phyloP scores from a whole-genome alignment of 2,113 vertebrate species.

The Platichthys flesus region DNA sequence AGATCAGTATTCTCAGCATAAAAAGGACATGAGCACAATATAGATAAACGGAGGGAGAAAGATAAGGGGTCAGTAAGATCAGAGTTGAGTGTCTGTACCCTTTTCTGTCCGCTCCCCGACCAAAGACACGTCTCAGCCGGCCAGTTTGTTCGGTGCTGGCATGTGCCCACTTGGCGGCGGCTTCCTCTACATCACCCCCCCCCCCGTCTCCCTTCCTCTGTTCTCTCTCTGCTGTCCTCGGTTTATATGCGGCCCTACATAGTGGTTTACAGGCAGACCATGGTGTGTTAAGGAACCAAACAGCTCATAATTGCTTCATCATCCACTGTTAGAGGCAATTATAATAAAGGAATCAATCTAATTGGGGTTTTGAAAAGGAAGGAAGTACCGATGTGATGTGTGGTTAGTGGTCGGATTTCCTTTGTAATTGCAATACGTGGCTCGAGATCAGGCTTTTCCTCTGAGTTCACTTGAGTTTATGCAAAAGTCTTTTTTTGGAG shows the following conservation, averaged over 20 bases:
- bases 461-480: neutral
- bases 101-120: constrained; percentile 42
- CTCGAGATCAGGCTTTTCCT: neutral
- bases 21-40: neutral
- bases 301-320: constrained; percentile 36
- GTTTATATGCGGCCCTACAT: constrained; percentile 21
- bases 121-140: constrained; percentile 34
- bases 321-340: constrained; percentile 19
- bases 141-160: constrained; percentile 44
- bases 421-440: neutral
- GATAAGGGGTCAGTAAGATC: neutral
- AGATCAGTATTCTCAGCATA: constrained; percentile 17
- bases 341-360: constrained; percentile 19
- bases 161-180: constrained; percentile 42
- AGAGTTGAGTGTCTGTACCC: neutral
- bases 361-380: constrained; percentile 1
- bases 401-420: neutral
- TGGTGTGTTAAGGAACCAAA: constrained; percentile 23
- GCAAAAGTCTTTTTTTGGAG: neutral
- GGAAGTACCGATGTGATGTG: neutral
- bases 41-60: neutral
- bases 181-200: neutral
- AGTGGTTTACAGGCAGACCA: constrained; percentile 17
- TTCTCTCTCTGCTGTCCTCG: constrained; percentile 27
- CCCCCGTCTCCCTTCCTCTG: constrained; percentile 14